phyloP scores from a whole-genome alignment of 2,888 invertebrate genomes.

The Lasioglossum marginatum region DNA sequence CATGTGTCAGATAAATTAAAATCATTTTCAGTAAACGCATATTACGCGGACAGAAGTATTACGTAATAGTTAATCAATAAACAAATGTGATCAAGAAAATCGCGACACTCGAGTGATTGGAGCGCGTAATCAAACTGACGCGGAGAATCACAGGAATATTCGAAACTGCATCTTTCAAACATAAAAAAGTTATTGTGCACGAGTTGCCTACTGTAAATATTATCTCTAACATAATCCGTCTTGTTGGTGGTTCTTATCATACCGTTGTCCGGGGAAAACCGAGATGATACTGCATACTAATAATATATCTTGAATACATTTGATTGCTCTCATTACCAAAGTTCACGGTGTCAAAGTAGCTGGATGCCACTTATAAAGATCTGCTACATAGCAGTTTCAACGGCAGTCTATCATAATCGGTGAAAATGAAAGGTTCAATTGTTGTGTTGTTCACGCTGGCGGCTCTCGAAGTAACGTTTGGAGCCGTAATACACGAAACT shows the following conservation, averaged over 20 bases:
- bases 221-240: background rate
- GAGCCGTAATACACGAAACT: background rate
- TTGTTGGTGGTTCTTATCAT: background rate
- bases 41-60: background rate
- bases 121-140: background rate
- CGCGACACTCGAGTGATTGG: background rate
- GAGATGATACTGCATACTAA: background rate
- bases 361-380: slow-evolving; percentile 14
- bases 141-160: background rate
- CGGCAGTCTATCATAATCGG: slow-evolving; percentile 3
- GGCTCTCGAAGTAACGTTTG: background rate
- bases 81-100: background rate
- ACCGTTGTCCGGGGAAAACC: background rate
- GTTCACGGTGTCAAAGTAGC: slow-evolving; percentile 13
- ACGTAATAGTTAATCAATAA: background rate
- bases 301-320: background rate
- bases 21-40: background rate
- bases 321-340: background rate
- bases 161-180: background rate
- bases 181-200: background rate
- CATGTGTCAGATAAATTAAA: background rate
- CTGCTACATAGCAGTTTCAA: background rate
- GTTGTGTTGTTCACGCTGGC: background rate
- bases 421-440: slow-evolving; percentile 28
- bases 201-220: background rate